phyloP scores from a whole-genome alignment of 30 jellyfish, hydroid and myxozoan species.

The Aurelia aurita region DNA sequence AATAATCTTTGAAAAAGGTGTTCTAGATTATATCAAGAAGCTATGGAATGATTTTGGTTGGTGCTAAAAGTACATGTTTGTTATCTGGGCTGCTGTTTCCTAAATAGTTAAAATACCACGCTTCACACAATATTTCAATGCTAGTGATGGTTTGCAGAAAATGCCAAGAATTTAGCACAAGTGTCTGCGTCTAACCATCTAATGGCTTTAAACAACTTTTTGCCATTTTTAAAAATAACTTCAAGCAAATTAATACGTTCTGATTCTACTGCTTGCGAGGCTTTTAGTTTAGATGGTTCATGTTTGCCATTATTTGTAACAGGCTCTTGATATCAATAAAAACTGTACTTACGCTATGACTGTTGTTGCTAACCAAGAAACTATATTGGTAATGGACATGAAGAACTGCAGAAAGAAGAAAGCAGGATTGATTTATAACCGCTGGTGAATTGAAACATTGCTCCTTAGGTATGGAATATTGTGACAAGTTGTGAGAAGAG shows the following conservation, averaged over 20 bases:
- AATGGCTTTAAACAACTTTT: neutral
- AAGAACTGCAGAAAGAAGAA: slow-evolving; percentile 9
- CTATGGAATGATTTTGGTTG: too few species aligned
- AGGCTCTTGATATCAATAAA: neutral
- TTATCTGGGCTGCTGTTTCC: too few species aligned
- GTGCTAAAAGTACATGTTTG: too few species aligned
- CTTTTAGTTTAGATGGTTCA: too few species aligned
- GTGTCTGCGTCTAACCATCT: too few species aligned
- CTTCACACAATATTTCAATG: too few species aligned
- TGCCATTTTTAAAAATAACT: neutral
- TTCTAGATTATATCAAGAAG: neutral
- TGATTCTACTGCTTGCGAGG: too few species aligned
- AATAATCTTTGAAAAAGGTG: neutral
- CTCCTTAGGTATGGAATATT: neutral
- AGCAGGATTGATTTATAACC: neutral
- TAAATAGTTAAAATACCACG: too few species aligned
- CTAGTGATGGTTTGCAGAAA: too few species aligned
- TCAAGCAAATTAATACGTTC: too few species aligned
- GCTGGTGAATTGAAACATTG: neutral
- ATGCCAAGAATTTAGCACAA: too few species aligned
- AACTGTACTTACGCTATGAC: slow-evolving; percentile 42
- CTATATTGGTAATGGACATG: slow-evolving; percentile 28
- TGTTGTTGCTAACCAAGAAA: slow-evolving; percentile 62
- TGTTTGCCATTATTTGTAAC: too few species aligned
- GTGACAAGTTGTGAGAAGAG: neutral